phyloP scores from a whole-genome alignment of 2,113 vertebrate genomes.

The Morphnarchus princeps region DNA sequence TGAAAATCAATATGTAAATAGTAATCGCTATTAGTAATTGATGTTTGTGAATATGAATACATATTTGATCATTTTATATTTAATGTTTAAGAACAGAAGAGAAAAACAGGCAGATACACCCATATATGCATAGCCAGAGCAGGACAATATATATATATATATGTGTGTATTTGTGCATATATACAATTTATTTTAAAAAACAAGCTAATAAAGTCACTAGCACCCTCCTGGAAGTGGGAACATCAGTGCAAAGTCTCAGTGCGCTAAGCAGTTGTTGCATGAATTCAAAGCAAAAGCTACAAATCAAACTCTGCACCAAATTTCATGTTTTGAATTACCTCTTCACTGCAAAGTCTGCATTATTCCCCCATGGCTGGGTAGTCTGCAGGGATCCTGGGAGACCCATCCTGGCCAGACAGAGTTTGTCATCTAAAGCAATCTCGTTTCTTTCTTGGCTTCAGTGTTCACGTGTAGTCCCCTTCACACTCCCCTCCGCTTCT shows the following conservation, averaged over 20 bases:
- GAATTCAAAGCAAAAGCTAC: not conserved
- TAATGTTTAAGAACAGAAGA: not conserved
- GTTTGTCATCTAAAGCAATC: not conserved
- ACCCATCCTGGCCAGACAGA: fast-evolving
- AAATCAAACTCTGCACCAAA: not conserved
- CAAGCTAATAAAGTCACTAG: not conserved
- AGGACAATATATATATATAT: too few species aligned
- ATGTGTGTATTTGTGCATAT: fast-evolving
- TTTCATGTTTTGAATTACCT: fast-evolving
- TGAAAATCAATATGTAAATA: not conserved
- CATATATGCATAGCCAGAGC: too few species aligned
- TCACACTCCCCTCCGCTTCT: not conserved
- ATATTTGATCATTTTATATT: not conserved
- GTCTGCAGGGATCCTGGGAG: not conserved
- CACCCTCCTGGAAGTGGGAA: not conserved
- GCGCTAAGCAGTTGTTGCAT: fast-evolving
- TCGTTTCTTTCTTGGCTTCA: not conserved
- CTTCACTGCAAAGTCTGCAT: not conserved
- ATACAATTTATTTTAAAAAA: not conserved
- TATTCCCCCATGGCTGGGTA: fast-evolving
- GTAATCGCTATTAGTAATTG: too few species aligned
- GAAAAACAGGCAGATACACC: not conserved
- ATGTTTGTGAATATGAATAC: not conserved
- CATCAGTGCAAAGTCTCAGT: not conserved
- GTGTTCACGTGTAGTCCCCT: not conserved